These are phyloP conservation scores for Oenanthe oenanthe DNA, from an alignment of 2,113 vertebrate species.

Conservation along the genomic window DNA sequence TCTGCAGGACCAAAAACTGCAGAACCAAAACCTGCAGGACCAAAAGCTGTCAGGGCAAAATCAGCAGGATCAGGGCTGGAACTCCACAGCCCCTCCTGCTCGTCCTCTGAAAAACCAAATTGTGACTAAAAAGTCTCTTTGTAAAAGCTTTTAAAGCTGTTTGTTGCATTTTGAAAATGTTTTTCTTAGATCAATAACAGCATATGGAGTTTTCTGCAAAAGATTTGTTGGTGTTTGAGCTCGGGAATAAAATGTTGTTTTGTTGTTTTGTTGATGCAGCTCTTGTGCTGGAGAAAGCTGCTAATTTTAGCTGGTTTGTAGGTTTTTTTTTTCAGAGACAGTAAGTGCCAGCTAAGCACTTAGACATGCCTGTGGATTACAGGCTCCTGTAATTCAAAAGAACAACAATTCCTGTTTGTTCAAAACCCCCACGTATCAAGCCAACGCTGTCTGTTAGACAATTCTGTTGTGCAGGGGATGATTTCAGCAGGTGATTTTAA, in stretches of 20 bases:
- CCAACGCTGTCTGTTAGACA: neutral
- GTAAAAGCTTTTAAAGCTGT: neutral
- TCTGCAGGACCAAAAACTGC: too few species aligned
- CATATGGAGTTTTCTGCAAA: neutral
- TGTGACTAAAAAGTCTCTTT: neutral
- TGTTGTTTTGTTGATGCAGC: neutral
- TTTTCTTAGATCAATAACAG: neutral
- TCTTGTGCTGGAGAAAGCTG: neutral
- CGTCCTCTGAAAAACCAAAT: neutral
- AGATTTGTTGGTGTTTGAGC: neutral
- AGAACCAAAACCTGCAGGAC: too few species aligned
- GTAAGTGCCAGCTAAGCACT: neutral
- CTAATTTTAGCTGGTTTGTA: neutral
- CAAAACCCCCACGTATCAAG: neutral
- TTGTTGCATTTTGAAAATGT: neutral
- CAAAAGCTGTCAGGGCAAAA: too few species aligned
- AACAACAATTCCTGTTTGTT: neutral
- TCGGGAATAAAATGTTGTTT: neutral
- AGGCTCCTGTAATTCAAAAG: neutral
- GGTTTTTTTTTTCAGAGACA: neutral
- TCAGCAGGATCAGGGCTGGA: neutral
- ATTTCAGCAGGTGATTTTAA: conserved; percentile 9
- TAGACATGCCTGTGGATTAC: neutral
- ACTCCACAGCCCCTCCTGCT: too few species aligned
- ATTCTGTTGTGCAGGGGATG: neutral